phyloP scores from a whole-genome alignment of 1,140 invertebrate species.

The Samia ricini region DNA sequence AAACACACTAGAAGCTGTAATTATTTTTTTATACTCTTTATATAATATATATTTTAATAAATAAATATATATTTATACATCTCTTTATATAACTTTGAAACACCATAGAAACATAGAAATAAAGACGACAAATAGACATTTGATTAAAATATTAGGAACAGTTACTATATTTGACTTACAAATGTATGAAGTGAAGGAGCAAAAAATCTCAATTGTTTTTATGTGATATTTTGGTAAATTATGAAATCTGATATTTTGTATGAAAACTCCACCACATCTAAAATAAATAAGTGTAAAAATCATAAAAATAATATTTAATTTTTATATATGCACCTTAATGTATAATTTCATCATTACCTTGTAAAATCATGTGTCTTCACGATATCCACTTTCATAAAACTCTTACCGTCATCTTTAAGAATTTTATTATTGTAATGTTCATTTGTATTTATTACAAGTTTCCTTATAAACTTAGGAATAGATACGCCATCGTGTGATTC shows the following conservation, averaged over 20 bases:
- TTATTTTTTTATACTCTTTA: too few relatives aligned
- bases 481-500: constrained; percentile 21
- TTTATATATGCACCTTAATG: not conserved
- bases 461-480: constrained; percentile 18
- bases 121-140: too few relatives aligned
- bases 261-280: constrained; percentile 32
- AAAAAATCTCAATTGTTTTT: constrained; percentile 28
- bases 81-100: too few relatives aligned
- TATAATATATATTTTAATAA: too few relatives aligned
- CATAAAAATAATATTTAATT: not conserved
- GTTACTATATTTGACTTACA: not conserved
- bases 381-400: constrained; percentile 1
- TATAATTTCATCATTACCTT: constrained; percentile 13
- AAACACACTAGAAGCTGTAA: too few relatives aligned
- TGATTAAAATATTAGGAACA: too few relatives aligned
- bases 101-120: too few relatives aligned
- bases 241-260: constrained; percentile 26
- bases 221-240: constrained; percentile 9
- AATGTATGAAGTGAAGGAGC: constrained; percentile 10
- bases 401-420: not conserved
- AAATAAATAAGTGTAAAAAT: constrained; percentile 2
- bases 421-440: constrained; percentile 9
- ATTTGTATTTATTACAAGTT: constrained; percentile 25
- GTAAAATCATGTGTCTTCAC: constrained; percentile 10
- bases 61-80: too few relatives aligned